Conservation (phyloP, 2,888 invertebrate genomes). For the Meandrusa payeni region DNA sequence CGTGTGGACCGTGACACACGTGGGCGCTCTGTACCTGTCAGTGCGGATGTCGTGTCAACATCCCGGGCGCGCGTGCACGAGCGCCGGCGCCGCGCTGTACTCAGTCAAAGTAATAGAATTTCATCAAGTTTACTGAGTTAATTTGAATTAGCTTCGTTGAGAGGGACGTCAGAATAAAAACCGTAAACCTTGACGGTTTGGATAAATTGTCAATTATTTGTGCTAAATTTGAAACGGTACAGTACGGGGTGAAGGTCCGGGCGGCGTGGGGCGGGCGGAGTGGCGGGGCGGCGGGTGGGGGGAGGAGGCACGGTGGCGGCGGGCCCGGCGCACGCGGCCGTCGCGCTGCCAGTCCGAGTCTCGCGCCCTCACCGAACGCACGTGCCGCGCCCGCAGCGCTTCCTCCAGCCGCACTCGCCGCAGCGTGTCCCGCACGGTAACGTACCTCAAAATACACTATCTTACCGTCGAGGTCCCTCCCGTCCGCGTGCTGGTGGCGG, state of each 20-base stretch:
- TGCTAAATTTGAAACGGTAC: slow-evolving; percentile 4
- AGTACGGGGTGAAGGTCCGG: slow-evolving; percentile 19
- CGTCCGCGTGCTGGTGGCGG: neutral
- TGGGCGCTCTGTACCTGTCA: no score
- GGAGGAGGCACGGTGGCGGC: slow-evolving; percentile 23
- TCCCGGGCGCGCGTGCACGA: no score
- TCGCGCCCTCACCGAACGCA: slow-evolving; percentile 56
- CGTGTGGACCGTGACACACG: no score
- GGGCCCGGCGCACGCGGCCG: slow-evolving; percentile 35
- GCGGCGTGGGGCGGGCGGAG: slow-evolving; percentile 29
- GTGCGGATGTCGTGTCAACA: no score
- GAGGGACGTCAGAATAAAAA: neutral
- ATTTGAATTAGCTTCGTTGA: neutral
- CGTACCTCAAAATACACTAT: slow-evolving; percentile 39
- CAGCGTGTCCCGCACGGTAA: slow-evolving; percentile 43
- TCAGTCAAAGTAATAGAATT: no score
- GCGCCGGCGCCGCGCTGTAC: no score
- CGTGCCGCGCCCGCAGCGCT: slow-evolving; percentile 45
- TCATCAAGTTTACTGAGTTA: no score
- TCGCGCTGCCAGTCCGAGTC: slow-evolving; percentile 51
- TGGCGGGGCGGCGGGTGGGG: slow-evolving; percentile 15
- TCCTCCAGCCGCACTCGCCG: slow-evolving; percentile 32
- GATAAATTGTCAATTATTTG: slow-evolving; percentile 18
- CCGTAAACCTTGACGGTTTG: slow-evolving; percentile 1
- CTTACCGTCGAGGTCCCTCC: slow-evolving; percentile 29